A percentile compares a stretch with the other conserved stretches of the same genome.
Conservation (phyloP, 2,797 vertebrate species). For the Falco peregrinus region DNA sequence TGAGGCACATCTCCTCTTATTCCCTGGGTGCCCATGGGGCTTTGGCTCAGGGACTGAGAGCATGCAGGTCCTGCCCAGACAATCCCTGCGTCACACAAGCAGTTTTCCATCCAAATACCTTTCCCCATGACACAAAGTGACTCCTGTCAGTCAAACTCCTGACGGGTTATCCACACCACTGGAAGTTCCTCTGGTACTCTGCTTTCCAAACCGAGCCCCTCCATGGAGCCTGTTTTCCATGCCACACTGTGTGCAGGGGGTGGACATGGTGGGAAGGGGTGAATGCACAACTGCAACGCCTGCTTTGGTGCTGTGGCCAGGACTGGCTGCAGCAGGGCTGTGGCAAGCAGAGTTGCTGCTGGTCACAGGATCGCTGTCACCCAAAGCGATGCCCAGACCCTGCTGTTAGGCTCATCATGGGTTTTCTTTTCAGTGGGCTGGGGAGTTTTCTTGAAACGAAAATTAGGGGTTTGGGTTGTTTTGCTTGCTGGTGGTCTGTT, state of each 20-base stretch:
- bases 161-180: fast-evolving
- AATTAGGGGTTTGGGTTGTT: neutral
- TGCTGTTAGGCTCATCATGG: neutral
- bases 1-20: neutral
- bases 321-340: neutral
- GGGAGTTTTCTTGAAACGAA: neutral
- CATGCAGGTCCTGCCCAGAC: neutral
- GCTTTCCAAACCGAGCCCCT: neutral
- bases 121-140: neutral
- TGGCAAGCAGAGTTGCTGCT: neutral
- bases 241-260: fast-evolving
- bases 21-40: fast-evolving
- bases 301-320: neutral
- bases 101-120: neutral
- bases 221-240: fast-evolving
- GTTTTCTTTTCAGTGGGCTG: neutral
- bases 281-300: fast-evolving
- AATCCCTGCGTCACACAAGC: fast-evolving
- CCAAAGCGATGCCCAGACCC: neutral
- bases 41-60: neutral
- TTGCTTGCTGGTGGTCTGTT: neutral
- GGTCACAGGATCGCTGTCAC: neutral
- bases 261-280: neutral
- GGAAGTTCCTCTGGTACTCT: neutral
- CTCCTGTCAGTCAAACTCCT: neutral